phyloP scores from a whole-genome alignment of 2,797 vertebrate genomes.

The Meriones psammophilus region DNA sequence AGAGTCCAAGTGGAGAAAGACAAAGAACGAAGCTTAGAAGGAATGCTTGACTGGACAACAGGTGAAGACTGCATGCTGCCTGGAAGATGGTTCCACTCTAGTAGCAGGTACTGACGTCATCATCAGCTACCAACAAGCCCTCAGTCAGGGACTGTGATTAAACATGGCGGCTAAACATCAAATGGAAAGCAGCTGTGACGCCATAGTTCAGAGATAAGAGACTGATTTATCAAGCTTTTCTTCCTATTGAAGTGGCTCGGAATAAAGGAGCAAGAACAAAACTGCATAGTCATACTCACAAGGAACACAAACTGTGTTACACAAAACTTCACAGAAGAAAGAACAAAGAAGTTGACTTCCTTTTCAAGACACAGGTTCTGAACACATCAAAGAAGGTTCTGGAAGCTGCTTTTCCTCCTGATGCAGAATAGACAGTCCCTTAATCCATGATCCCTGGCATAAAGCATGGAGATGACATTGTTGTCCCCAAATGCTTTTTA shows the following conservation, averaged over 20 bases:
- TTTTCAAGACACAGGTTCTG: background rate
- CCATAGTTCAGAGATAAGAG: constrained; percentile 4
- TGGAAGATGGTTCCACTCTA: background rate
- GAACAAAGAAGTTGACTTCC: constrained; percentile 14
- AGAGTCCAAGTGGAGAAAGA: background rate
- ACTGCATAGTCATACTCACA: background rate
- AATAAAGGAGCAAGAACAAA: constrained; percentile 9
- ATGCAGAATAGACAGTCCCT: background rate
- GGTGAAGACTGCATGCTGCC: background rate
- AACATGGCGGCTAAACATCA: background rate
- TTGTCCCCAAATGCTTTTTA: background rate
- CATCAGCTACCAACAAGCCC: background rate
- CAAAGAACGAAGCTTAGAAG: background rate
- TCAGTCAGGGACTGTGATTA: background rate
- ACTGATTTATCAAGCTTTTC: background rate
- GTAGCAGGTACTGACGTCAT: background rate
- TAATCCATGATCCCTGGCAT: background rate
- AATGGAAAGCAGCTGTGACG: constrained; percentile 13
- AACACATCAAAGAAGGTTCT: background rate
- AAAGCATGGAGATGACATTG: background rate
- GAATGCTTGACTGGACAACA: background rate
- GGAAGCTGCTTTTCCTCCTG: constrained; percentile 38
- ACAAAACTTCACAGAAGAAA: background rate
- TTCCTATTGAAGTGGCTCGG: background rate
- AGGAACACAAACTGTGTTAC: background rate